phyloP scores from a whole-genome alignment of 1,140 invertebrate species.

The Cyclargus thomasi region DNA sequence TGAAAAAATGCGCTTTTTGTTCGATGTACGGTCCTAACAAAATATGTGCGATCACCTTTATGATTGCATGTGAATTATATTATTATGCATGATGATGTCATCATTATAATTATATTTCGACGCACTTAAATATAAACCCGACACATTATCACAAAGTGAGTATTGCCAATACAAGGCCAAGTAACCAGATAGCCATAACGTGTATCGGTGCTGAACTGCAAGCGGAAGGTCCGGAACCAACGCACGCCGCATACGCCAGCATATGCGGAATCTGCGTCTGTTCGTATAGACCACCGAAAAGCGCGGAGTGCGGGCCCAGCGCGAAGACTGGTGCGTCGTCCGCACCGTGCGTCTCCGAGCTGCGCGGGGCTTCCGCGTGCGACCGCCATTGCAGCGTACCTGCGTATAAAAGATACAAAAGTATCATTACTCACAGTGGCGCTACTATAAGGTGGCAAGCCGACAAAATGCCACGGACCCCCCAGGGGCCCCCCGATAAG shows the following conservation, averaged over 20 bases:
- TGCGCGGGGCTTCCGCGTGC: background rate
- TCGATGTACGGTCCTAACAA: too few species aligned
- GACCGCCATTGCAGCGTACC: background rate
- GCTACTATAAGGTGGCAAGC: too few species aligned
- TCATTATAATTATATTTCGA: too few species aligned
- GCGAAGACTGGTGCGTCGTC: background rate
- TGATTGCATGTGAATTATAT: too few species aligned
- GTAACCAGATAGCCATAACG: background rate
- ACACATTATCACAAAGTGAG: background rate
- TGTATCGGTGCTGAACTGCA: background rate
- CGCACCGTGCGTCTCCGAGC: slow-evolving; percentile 7
- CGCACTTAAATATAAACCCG: background rate
- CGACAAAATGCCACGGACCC: too few species aligned
- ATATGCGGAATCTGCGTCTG: background rate
- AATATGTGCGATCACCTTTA: too few species aligned
- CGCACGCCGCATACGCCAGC: background rate
- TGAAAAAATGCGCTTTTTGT: too few species aligned
- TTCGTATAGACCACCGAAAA: background rate
- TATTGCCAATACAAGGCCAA: background rate
- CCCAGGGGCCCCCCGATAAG: too few species aligned
- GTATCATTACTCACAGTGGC: too few species aligned
- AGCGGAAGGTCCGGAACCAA: background rate
- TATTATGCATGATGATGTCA: too few species aligned
- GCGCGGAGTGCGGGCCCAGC: background rate
- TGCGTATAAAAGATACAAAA: background rate